Conservation (phyloP, 2,113 vertebrate species). For the Talpa occidentalis region DNA sequence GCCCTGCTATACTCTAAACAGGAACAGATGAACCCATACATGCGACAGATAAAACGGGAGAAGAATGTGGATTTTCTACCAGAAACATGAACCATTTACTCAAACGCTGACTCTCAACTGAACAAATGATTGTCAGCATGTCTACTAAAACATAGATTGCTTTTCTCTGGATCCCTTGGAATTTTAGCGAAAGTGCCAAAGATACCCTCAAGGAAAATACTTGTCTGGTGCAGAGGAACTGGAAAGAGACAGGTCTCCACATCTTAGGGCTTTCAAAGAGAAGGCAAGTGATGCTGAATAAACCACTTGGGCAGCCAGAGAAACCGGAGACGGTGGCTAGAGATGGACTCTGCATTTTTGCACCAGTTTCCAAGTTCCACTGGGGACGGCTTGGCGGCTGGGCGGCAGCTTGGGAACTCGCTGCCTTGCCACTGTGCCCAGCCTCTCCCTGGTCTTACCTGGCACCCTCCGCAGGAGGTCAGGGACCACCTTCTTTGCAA, state of each 20-base stretch:
- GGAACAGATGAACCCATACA: neutral
- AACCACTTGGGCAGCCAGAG: neutral
- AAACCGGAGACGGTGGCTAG: neutral
- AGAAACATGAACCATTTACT: neutral
- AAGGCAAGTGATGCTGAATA: neutral
- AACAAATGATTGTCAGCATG: neutral
- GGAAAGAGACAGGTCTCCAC: neutral
- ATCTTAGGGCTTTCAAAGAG: neutral
- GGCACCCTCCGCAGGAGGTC: too few species aligned
- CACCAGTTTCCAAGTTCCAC: neutral
- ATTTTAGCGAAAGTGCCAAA: neutral
- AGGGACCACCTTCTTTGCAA: neutral
- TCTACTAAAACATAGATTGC: neutral
- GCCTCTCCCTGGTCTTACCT: too few species aligned
- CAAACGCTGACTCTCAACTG: neutral
- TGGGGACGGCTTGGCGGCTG: neutral
- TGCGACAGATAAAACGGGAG: neutral
- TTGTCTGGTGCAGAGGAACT: neutral
- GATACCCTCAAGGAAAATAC: neutral
- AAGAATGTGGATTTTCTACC: neutral
- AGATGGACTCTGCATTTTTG: neutral
- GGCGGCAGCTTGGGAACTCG: too few species aligned
- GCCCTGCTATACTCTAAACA: neutral
- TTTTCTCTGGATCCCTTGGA: neutral
- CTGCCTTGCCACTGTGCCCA: too few species aligned